phyloP scores from a whole-genome alignment of 1,140 invertebrate genomes.

The Pararge aegeria region DNA sequence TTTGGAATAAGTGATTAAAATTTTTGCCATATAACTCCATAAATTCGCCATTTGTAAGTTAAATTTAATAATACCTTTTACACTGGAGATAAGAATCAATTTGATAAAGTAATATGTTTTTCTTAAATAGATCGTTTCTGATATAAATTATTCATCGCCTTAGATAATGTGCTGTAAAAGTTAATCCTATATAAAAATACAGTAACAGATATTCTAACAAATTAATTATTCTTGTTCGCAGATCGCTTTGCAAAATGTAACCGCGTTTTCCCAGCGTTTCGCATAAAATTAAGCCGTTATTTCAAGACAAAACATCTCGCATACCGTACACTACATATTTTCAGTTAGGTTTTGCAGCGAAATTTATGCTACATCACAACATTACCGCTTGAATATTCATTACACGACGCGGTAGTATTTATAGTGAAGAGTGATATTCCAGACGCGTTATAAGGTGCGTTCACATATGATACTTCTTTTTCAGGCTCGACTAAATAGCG shows the following conservation, averaged over 20 bases:
- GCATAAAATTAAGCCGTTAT: constrained; percentile 30
- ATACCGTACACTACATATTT: constrained; percentile 8
- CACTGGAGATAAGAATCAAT: too few relatives aligned
- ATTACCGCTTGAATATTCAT: constrained; percentile 35
- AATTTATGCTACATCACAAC: constrained; percentile 34
- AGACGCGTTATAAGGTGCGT: constrained; percentile 9
- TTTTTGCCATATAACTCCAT: too few relatives aligned
- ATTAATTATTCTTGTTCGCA: neutral
- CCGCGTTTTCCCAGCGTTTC: constrained; percentile 1
- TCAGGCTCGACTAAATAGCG: too few relatives aligned
- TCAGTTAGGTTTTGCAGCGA: constrained; percentile 23
- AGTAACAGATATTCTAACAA: neutral
- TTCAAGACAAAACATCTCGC: constrained; percentile 25
- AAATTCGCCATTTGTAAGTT: too few relatives aligned
- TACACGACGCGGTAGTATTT: constrained; percentile 26
- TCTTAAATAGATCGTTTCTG: too few relatives aligned
- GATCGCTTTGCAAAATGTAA: neutral
- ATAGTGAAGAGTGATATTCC: constrained; percentile 11
- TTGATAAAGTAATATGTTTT: too few relatives aligned
- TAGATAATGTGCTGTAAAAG: too few relatives aligned
- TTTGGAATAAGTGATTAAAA: too few relatives aligned
- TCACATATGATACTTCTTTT: too few relatives aligned
- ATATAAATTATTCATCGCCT: too few relatives aligned
- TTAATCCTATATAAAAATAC: neutral
- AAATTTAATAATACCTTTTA: too few relatives aligned